Conservation (phyloP, 1,140 invertebrate genomes). For the Drosophila truncata region DNA sequence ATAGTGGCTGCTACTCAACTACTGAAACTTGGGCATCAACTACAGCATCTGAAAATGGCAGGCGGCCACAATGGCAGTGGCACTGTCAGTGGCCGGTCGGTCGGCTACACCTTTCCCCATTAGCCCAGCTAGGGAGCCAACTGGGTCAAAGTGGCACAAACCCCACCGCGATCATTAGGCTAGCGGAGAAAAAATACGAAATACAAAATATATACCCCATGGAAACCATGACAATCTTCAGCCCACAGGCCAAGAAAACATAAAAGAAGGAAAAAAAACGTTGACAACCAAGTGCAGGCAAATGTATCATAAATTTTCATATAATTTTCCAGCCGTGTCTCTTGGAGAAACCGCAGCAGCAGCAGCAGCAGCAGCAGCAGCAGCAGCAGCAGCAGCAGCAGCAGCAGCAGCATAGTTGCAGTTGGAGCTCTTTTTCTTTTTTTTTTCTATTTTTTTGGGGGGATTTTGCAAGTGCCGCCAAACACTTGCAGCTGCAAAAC, state of each 20-base stretch:
- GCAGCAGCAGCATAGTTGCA: slow-evolving; percentile 18
- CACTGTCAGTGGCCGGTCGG: slow-evolving; percentile 15
- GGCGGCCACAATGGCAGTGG: slow-evolving; percentile 25
- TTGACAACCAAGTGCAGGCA: slow-evolving; percentile 82
- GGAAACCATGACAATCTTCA: slow-evolving; percentile 51
- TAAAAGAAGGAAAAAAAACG: slow-evolving; percentile 26
- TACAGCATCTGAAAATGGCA: slow-evolving; percentile 39
- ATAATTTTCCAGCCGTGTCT: slow-evolving; percentile 79
- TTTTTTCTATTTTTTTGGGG: slow-evolving; percentile 8
- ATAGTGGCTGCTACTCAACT: slow-evolving; percentile 36
- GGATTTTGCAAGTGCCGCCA: slow-evolving; percentile 69
- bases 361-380: slow-evolving; percentile 13
- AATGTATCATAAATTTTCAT: slow-evolving; percentile 83
- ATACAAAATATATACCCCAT: slow-evolving; percentile 23
- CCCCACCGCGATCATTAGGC: slow-evolving; percentile 43
- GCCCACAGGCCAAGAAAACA: slow-evolving; percentile 38
- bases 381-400: no score
- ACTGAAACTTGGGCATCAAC: slow-evolving; percentile 44
- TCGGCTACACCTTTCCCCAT: slow-evolving; percentile 52
- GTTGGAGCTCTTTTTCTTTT: slow-evolving; percentile 35
- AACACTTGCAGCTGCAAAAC: slow-evolving; percentile 77
- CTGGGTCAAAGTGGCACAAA: slow-evolving; percentile 53
- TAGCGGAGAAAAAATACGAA: slow-evolving; percentile 20
- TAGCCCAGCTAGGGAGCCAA: slow-evolving; percentile 46
- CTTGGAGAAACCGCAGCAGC: slow-evolving; percentile 52